Conservation (phyloP, 1,140 invertebrate species). For the Eupristina koningsbergeri region DNA sequence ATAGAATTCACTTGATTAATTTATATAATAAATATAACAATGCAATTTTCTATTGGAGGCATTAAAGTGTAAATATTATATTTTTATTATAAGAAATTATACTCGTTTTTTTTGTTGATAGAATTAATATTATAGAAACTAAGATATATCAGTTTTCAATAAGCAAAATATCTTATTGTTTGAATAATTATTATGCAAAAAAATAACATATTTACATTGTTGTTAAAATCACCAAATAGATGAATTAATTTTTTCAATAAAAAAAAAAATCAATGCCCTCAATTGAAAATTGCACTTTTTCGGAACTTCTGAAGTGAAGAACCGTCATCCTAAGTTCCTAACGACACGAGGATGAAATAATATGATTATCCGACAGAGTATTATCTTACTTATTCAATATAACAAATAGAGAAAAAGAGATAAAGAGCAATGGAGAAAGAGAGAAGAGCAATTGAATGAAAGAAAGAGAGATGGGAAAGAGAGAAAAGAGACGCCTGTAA, state of each 20-base stretch:
- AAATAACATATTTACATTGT: too few relatives aligned
- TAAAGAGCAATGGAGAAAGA: constrained; percentile 19
- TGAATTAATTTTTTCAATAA: not conserved
- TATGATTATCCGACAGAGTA: constrained; percentile 59
- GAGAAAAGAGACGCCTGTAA: constrained; percentile 51
- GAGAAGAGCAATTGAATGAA: too few relatives aligned
- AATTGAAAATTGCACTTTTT: constrained; percentile 50
- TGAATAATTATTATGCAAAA: not conserved
- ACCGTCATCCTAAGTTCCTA: constrained; percentile 71
- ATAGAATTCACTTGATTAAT: constrained; percentile 38
- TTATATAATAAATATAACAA: constrained; percentile 41
- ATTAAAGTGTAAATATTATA: not conserved
- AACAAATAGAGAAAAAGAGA: constrained; percentile 12
- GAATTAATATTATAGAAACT: not conserved
- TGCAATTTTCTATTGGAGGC: not conserved
- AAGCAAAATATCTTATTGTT: constrained; percentile 21
- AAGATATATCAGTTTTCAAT: not conserved
- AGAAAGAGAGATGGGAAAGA: constrained; percentile 31
- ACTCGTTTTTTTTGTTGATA: too few relatives aligned
- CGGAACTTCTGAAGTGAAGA: constrained; percentile 57
- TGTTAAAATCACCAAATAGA: too few relatives aligned
- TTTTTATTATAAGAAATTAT: not conserved
- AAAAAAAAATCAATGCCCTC: not conserved
- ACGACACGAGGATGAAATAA: constrained; percentile 65
- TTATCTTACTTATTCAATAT: constrained; percentile 58